phyloP scores from a whole-genome alignment of 2,113 vertebrate genomes.

The Colossoma macropomum region DNA sequence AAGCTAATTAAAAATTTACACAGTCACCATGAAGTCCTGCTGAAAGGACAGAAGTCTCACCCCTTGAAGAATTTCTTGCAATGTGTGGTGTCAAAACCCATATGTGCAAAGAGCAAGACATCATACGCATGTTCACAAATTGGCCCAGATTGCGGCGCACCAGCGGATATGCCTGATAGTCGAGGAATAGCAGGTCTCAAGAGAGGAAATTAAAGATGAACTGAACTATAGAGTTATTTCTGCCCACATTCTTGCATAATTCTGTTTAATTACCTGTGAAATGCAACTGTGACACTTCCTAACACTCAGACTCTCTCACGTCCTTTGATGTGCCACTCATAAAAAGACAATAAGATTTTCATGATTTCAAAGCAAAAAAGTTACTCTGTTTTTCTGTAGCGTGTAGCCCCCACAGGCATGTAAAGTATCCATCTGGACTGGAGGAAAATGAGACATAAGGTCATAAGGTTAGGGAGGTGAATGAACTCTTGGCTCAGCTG shows the following conservation, averaged over 20 bases:
- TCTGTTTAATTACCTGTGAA: conserved; percentile 20
- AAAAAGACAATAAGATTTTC: not conserved
- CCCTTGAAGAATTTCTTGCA: not conserved
- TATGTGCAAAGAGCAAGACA: not conserved
- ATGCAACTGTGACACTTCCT: not conserved
- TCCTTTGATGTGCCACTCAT: not conserved
- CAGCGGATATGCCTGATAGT: not conserved
- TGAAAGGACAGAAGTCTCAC: not conserved
- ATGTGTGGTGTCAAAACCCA: not conserved
- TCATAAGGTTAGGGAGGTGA: not conserved
- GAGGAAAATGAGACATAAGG: not conserved
- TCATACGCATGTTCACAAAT: conserved; percentile 1
- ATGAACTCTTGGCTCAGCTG: not conserved
- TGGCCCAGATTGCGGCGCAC: not conserved
- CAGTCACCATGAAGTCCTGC: not conserved
- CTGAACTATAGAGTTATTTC: conserved; percentile 5
- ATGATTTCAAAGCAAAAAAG: too few relatives aligned
- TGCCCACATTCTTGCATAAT: conserved; percentile 18
- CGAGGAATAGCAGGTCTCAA: not conserved
- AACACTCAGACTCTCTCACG: not conserved
- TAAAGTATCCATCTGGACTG: not conserved
- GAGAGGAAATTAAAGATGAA: conserved; percentile 16
- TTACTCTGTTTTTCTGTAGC: not conserved
- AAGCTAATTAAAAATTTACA: conserved; percentile 30
- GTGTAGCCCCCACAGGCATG: not conserved